Base-by-base conservation (phyloP, 2,797 vertebrate genomes). In the Centroberyx gerrardi region DNA sequence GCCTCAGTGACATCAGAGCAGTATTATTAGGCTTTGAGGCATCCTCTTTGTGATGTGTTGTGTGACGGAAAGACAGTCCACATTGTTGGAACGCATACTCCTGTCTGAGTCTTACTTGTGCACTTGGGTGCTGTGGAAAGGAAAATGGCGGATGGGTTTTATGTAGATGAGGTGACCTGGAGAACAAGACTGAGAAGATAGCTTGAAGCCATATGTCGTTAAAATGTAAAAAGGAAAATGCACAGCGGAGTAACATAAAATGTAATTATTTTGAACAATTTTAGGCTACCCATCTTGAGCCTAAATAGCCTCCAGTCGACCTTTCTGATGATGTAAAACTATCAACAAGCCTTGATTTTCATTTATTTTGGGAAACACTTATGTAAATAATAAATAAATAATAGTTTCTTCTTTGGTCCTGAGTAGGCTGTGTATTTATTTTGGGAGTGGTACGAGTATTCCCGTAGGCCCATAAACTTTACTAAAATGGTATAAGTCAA, bases 81-180 rank as follows among this genome's bases (percentile, higher is more conserved):
- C 31, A 72, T 18, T 52, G 72, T 33, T 58, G 79, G 69, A 75
- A 73, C 68, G 76, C 82, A 31, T 8, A 70, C 68, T 76, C 72
- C 31, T 67, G 68, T 6, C 51, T 52, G 62, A 44, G 54, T 60
- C 63, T 5, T 71, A 56, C 49, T 51, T 48, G 44, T 84, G 85
- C 68, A 82, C 78, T 76, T 77, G 65, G 67, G 77, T 81, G 73
- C 49, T 74, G 70, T 73, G 66, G 61, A 62, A 69, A 78, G 76
- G 72, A 88, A 88, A 90, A 91, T 90, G 87, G 86, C 83, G 77
- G 38, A 72, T 69, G 76, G 59, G 70, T 78, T 82, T 83, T 73
- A 68, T 84, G 54, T 63, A 58, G 67, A 82, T 59, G 62, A 72
- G 62, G 36, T 1, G 52, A 62, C 65, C 27, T 44, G 65, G 46